These are phyloP conservation scores for Watersipora subatra DNA, from an alignment of 1,140 invertebrate species.

Conservation along the genomic window DNA sequence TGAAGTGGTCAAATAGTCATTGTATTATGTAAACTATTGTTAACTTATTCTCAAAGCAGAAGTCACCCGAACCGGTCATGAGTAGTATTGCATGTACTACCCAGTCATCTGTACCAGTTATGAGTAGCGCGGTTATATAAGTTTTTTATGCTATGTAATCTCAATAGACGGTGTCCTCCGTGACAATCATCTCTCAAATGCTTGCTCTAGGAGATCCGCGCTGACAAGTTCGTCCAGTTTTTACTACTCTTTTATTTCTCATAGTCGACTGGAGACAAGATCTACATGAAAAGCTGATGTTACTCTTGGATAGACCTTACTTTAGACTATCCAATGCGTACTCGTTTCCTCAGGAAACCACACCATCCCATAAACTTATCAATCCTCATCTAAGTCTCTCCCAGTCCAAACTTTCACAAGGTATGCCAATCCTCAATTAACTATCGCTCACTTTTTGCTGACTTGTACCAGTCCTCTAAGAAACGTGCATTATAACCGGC, in stretches of 20 bases:
- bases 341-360: slow-evolving; percentile 44
- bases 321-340: slow-evolving; percentile 57
- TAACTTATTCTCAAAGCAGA: too few species aligned
- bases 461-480: not conserved
- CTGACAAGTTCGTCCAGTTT: too few species aligned
- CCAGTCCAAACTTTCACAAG: slow-evolving; percentile 17
- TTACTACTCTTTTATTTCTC: slow-evolving; percentile 26
- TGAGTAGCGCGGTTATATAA: too few species aligned
- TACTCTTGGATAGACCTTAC: slow-evolving; percentile 53
- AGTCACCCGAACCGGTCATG: too few species aligned
- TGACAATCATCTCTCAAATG: too few species aligned
- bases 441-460: not conserved
- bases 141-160: too few species aligned
- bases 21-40: too few species aligned
- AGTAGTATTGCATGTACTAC: too few species aligned
- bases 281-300: slow-evolving; percentile 52
- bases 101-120: too few species aligned
- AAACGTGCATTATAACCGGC: not conserved
- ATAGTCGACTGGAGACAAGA: slow-evolving; percentile 49
- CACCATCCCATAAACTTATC: slow-evolving; percentile 44
- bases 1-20: too few species aligned
- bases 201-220: too few species aligned
- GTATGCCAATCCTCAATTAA: not conserved
- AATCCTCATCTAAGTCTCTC: slow-evolving; percentile 58
- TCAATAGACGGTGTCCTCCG: too few species aligned